Percentiles rank a stretch among this genome's conserved stretches.
These are phyloP conservation scores for Fragum whitleyi DNA, from an alignment of 2,888 invertebrate species.

Conservation along the genomic window DNA sequence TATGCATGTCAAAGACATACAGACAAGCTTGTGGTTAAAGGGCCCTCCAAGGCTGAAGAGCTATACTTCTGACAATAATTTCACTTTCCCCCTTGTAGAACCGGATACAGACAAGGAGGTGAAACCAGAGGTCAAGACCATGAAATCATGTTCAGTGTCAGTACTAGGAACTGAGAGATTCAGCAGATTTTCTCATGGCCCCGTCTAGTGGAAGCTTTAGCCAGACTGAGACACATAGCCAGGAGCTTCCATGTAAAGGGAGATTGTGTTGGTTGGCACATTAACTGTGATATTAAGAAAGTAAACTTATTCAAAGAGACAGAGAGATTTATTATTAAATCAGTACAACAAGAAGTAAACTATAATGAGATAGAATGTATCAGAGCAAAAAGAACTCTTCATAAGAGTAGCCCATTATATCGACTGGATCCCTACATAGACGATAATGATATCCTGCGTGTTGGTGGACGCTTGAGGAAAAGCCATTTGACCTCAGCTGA, in stretches of 20 bases:
- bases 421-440: neutral
- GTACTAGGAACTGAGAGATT: too few relatives aligned
- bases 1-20: neutral
- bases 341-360: neutral
- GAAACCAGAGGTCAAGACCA: too few relatives aligned
- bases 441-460: constrained; percentile 24
- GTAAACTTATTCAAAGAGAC: neutral
- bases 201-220: too few relatives aligned
- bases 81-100: too few relatives aligned
- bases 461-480: constrained; percentile 31
- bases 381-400: neutral
- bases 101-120: too few relatives aligned
- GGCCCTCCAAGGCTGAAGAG: neutral
- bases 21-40: neutral
- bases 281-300: too few relatives aligned
- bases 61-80: neutral
- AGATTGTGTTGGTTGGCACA: too few relatives aligned
- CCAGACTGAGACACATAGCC: too few relatives aligned
- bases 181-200: too few relatives aligned
- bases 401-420: neutral
- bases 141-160: too few relatives aligned
- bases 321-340: neutral
- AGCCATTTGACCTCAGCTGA: neutral
- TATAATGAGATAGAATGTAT: neutral
- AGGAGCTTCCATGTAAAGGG: too few relatives aligned